phyloP scores from a whole-genome alignment of 2,797 vertebrate genomes.

The Gila robusta region DNA sequence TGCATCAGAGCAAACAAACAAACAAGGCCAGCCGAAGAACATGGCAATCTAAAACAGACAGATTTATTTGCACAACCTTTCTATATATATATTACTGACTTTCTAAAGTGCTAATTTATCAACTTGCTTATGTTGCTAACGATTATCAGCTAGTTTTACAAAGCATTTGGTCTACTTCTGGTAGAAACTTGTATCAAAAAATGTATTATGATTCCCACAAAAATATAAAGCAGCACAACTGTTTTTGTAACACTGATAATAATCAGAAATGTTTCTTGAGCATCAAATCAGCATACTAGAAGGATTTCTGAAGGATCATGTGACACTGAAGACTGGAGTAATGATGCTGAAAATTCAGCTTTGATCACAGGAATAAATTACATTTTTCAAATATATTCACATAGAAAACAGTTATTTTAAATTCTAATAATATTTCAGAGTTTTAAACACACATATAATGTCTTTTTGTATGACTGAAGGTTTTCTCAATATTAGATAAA shows the following conservation, averaged over 20 bases:
- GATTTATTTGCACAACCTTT: slow-evolving; percentile 33
- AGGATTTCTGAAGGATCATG: slow-evolving; percentile 5
- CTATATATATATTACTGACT: background rate
- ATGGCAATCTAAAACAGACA: slow-evolving; percentile 41
- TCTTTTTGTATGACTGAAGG: background rate
- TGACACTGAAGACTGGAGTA: background rate
- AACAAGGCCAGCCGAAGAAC: slow-evolving; percentile 55
- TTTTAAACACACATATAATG: background rate
- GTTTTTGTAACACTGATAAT: background rate
- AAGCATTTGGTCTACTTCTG: background rate
- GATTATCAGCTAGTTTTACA: background rate
- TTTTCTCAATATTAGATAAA: background rate
- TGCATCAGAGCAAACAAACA: slow-evolving; percentile 75
- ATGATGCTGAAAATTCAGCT: background rate
- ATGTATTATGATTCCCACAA: background rate
- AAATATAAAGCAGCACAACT: background rate
- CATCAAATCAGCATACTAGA: background rate
- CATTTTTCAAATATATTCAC: background rate
- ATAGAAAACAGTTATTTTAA: background rate
- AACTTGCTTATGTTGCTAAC: background rate
- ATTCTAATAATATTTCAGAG: background rate
- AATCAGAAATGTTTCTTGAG: background rate
- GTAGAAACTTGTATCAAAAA: background rate
- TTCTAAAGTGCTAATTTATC: slow-evolving; percentile 1
- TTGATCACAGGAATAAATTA: background rate